Evolutionary conservation across 2,888 invertebrate genomes (phyloP).

Genomic region (Ommatoiulus sabulosus): DNA sequence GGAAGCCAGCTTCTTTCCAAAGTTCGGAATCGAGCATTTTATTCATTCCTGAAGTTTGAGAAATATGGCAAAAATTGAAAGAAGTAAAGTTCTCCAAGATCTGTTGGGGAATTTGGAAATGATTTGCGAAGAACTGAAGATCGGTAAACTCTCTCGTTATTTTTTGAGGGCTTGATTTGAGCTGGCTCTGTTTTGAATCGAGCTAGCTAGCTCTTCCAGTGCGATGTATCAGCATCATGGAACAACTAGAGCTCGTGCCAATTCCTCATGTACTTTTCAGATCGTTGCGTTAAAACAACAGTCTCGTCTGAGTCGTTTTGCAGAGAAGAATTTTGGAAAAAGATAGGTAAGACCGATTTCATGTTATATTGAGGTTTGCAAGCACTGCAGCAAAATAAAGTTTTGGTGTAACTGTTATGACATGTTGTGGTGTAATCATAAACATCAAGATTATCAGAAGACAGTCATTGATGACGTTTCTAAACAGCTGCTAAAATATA

Average conservation of each 20-base stretch:
- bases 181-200: no score
- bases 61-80: not conserved
- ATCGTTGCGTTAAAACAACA: not conserved
- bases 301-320: not conserved
- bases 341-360: not conserved
- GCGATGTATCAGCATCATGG: no score
- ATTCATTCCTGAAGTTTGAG: not conserved
- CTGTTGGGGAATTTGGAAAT: not conserved
- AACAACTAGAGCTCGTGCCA: no score
- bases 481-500: no score
- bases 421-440: no score
- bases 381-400: no score
- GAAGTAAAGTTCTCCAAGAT: not conserved
- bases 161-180: not conserved
- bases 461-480: no score
- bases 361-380: not conserved
- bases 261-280: not conserved
- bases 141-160: not conserved
- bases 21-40: not conserved
- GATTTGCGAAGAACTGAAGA: not conserved
- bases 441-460: no score
- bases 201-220: no score
- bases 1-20: not conserved
- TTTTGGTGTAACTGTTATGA: no score
- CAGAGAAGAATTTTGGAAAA: slow-evolving; percentile 47